Evolutionary conservation across 2,113 vertebrate genomes (phyloP).

Genomic region (Melanerpes formicivorus): DNA sequence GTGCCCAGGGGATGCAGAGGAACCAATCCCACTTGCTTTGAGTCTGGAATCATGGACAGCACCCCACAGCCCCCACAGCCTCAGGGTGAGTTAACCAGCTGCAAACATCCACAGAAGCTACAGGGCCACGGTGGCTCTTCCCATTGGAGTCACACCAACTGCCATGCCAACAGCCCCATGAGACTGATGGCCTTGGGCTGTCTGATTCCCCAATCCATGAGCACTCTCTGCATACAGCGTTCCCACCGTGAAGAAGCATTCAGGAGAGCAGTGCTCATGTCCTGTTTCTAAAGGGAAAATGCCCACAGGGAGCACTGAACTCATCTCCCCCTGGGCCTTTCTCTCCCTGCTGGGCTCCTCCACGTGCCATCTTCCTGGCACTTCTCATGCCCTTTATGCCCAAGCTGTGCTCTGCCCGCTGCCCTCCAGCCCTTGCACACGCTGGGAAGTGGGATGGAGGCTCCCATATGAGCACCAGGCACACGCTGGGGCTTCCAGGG

Average conservation of each 20-base stretch:
- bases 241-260: background rate
- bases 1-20: background rate
- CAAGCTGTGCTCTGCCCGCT: background rate
- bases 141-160: rapidly evolving
- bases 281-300: background rate
- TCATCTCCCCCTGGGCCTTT: background rate
- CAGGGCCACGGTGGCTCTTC: rapidly evolving
- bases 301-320: background rate
- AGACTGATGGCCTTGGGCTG: background rate
- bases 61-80: background rate
- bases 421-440: rapidly evolving
- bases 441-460: rapidly evolving
- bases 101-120: background rate
- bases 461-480: background rate
- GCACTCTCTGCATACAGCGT: background rate
- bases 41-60: rapidly evolving
- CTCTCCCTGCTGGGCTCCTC: background rate
- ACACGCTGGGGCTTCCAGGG: rapidly evolving
- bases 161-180: rapidly evolving
- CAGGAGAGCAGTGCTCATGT: background rate
- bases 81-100: background rate
- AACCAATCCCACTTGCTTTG: background rate
- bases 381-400: background rate
- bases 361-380: background rate
- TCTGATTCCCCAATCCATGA: background rate